Evolutionary conservation across 2,797 vertebrate species (phyloP), one percentile per base, ranked within the genome.

Genomic region (Lycodopsis pacificus): DNA sequence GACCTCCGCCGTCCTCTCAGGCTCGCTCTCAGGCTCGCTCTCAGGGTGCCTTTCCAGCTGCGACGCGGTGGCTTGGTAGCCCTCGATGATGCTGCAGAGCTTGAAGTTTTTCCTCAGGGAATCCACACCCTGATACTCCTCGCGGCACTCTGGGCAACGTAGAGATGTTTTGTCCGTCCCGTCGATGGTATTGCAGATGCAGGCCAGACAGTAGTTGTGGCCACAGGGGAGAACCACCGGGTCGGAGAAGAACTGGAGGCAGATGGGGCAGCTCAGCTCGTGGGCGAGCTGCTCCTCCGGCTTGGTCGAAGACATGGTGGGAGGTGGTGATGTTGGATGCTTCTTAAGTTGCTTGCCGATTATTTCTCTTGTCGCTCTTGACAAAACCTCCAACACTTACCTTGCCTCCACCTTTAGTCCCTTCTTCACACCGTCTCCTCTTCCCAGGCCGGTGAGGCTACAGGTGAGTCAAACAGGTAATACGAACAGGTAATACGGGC

Each of bases 241-340:
- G 1, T 94, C 73, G 0, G 1, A 71, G 84, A 81, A 96, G 27
- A 95, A 76, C 5, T 87, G 78, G 5, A 95, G 85, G 86, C 95
- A 96, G 83, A 95, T 92, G 1, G 95, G 88, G 68, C 96, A 97
- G 79, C 85, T 93, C 65, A 96, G 92, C 71, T 96, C 95, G 0
- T 82, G 68, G 62, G 82, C 85, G 0, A 95, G 89, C 27, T 82
- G 81, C 58, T 85, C 86, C 53, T 85, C 83, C 2, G 83, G 85
- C 59, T 90, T 92, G 10, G 84, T 85, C 11, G 46, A 58, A 63
- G 85, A 89, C 93, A 94, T 93, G 54, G 22, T 64, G 15, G 8
- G 12, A 44, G 19, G 3, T 25, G 48, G 9, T 20, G 51, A 56
- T 30, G 40, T 8, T 4, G 27, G 7, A 19, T 0, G 32, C 12